Base-by-base conservation (phyloP, 1,140 invertebrate genomes). In the Harpegnathos saltator region DNA sequence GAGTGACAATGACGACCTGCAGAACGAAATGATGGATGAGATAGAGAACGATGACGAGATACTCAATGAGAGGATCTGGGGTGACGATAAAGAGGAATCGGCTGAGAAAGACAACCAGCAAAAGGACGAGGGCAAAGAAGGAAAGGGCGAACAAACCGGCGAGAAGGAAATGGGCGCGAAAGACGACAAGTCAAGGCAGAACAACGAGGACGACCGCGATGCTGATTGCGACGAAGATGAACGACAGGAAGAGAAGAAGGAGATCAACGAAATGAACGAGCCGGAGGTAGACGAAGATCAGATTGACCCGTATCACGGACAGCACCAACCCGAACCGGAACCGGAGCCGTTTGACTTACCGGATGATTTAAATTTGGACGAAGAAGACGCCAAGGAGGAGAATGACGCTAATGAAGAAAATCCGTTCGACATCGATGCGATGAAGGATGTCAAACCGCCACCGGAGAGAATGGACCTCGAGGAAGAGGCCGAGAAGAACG, bases 11-110 rank as follows among this genome's bases (percentile, higher is more conserved):
- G 96, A 97, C 15, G 97, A 99, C 85, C 93, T 97, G 0, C 98
- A 99, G 82, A 98, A 99, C 92, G 96, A 99, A 95, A 99, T 99
- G 98, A n/a, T n/a, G 98, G 98, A n/a, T n/a, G 97, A 99, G 81
- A 97, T 97, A 7, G 97, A 97, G 89, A 96, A 97, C 83, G 96
- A 96, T 11, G 96, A 96, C 38, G 98, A 99, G 66, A 97, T 97
- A 78, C 90, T 97, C 15, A 96, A 97, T 90, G 95, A 97, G 88
- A 96, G 98, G 95, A 97, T 99, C 90, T 99, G 98, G 98, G 98
- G 97, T 19, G 96, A 97, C 29, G 97, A 98, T 88, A 96, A 98
- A 86, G 96, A 97, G 22, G 95, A 94, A 84, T n/a, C n/a, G n/a
- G n/a, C n/a, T n/a, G n/a, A n/a, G n/a, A 95, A 97, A 88, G 94